phyloP scores from a whole-genome alignment of 2,888 invertebrate genomes.

The Acronicta alni region DNA sequence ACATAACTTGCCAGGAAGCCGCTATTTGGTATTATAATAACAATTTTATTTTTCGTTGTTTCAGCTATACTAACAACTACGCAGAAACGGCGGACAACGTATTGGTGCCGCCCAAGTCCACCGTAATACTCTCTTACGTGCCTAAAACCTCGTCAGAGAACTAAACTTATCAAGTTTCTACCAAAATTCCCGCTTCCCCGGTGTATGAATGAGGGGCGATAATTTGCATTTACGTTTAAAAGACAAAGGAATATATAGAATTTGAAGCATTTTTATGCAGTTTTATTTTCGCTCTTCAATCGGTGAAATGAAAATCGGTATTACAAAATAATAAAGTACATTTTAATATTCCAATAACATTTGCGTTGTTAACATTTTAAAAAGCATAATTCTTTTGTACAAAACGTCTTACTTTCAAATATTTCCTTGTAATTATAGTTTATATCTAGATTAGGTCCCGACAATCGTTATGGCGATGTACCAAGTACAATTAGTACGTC shows the following conservation, averaged over 20 bases:
- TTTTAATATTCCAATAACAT: slow-evolving; percentile 75
- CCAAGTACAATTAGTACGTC: slow-evolving; percentile 42
- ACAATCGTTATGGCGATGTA: slow-evolving; percentile 52
- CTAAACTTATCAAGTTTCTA: slow-evolving; percentile 41
- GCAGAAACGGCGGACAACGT: slow-evolving; percentile 84
- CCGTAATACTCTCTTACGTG: slow-evolving; percentile 92
- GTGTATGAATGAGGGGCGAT: slow-evolving; percentile 40
- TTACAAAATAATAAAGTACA: slow-evolving; percentile 69
- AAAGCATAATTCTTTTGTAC: slow-evolving; percentile 75
- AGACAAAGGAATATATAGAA: slow-evolving; percentile 28
- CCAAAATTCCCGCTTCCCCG: slow-evolving; percentile 39
- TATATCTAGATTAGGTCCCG: slow-evolving; percentile 60
- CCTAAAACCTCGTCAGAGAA: slow-evolving; percentile 80
- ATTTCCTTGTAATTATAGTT: slow-evolving; percentile 40
- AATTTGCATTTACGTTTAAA: slow-evolving; percentile 62
- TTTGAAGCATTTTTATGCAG: slow-evolving; percentile 40
- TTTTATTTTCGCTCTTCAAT: slow-evolving; percentile 24
- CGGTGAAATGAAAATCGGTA: slow-evolving; percentile 47
- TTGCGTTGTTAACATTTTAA: slow-evolving; percentile 73
- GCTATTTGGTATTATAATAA: too few species aligned
- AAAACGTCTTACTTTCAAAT: slow-evolving; percentile 59
- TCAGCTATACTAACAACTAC: slow-evolving; percentile 86
- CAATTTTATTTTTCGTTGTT: slow-evolving; percentile 61
- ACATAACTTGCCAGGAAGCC: too few species aligned
- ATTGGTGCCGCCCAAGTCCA: slow-evolving; percentile 90